These are phyloP conservation scores for Syncerus caffer DNA, from an alignment of 2,797 vertebrate species.

Conservation along the genomic window DNA sequence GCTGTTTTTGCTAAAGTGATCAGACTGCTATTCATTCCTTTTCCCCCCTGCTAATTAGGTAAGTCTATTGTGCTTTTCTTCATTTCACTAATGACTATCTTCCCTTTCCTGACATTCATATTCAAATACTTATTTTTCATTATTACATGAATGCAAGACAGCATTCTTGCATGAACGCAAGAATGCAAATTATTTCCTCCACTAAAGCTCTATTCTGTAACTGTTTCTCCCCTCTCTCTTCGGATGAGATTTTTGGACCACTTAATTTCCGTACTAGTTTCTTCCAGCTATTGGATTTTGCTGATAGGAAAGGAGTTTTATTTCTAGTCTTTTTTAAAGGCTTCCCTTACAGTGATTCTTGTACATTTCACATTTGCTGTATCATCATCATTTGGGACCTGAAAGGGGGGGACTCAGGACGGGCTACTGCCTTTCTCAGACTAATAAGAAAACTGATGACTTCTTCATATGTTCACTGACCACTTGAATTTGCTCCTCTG, in stretches of 20 bases:
- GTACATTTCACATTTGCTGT: neutral
- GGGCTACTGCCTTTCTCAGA: neutral
- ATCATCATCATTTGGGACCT: neutral
- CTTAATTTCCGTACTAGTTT: neutral
- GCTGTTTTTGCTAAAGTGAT: constrained; percentile 45
- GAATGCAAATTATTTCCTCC: neutral
- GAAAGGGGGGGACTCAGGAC: neutral
- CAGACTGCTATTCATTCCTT: neutral
- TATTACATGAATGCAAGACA: constrained; percentile 15
- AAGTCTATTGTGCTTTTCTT: constrained; percentile 15
- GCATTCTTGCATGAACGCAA: neutral
- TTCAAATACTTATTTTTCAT: constrained; percentile 50
- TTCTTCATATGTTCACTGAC: neutral
- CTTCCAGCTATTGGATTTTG: neutral
- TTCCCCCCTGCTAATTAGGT: constrained; percentile 41
- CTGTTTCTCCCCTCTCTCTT: neutral
- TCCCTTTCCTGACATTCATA: constrained; percentile 52
- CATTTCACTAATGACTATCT: constrained; percentile 47
- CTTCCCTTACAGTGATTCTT: too few relatives aligned
- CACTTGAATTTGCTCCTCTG: neutral
- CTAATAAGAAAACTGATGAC: neutral
- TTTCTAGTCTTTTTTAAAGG: neutral
- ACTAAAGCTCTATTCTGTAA: neutral
- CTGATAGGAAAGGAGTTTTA: neutral
- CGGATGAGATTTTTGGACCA: neutral